A percentile compares a stretch with the other conserved stretches of the same genome.
Evolutionary conservation across 2,113 vertebrate species (phyloP).

Genomic region (Alectura lathami): DNA sequence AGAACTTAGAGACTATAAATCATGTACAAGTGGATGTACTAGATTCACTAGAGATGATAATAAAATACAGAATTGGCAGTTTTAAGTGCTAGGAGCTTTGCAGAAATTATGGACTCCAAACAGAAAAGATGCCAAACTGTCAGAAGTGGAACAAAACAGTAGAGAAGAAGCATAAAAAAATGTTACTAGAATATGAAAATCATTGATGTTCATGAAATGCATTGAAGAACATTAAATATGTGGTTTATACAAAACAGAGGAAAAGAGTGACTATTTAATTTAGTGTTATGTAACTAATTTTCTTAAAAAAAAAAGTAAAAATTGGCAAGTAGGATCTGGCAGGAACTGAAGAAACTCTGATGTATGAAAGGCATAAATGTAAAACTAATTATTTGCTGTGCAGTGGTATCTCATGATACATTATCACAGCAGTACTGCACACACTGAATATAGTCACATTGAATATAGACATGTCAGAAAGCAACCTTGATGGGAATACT

Average conservation of each 20-base stretch:
- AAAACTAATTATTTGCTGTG: constrained; percentile 1
- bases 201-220: background rate
- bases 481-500: background rate
- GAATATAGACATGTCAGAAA: constrained; percentile 19
- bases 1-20: background rate
- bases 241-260: background rate
- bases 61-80: background rate
- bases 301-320: constrained; percentile 13
- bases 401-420: background rate
- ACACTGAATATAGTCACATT: background rate
- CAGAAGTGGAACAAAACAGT: background rate
- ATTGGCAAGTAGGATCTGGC: background rate
- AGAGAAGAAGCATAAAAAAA: background rate
- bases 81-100: background rate
- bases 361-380: background rate
- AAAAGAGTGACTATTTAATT: background rate
- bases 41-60: background rate
- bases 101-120: background rate
- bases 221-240: background rate
- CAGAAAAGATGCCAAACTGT: background rate
- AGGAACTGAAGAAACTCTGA: background rate
- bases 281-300: background rate
- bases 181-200: background rate
- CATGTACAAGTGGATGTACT: background rate
- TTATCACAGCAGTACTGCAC: constrained; percentile 30